Evolutionary conservation across 2,113 vertebrate species (phyloP).

Genomic region (Carassius auratus): DNA sequence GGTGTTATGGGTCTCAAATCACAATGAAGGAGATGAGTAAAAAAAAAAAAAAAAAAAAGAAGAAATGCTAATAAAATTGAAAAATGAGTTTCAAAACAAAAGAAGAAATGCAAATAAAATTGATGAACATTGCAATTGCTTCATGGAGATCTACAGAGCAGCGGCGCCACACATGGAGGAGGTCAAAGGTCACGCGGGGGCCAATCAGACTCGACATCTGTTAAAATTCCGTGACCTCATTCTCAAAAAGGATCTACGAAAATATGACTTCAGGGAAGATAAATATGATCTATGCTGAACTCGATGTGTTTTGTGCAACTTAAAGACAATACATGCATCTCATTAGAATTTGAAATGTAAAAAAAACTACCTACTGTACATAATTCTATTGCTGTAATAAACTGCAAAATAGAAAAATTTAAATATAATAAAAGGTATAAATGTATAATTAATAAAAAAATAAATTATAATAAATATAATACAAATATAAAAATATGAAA

Average conservation of each 20-base stretch:
- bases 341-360: too few species aligned
- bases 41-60: too few species aligned
- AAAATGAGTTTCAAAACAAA: slow-evolving; percentile 52
- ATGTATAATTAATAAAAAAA: too few species aligned
- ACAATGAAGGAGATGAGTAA: slow-evolving; percentile 59
- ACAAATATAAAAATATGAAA: not conserved
- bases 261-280: not conserved
- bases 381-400: too few species aligned
- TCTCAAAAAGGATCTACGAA: not conserved
- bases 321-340: not conserved
- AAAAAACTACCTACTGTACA: too few species aligned
- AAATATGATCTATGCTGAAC: not conserved
- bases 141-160: slow-evolving; percentile 11
- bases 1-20: slow-evolving; percentile 48
- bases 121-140: not conserved
- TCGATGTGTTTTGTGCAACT: not conserved
- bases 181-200: not conserved
- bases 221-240: not conserved
- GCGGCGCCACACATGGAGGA: not conserved
- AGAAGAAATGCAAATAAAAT: slow-evolving; percentile 45
- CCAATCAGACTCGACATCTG: not conserved
- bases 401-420: not conserved
- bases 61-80: not conserved
- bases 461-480: too few species aligned
- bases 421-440: too few species aligned